Base-by-base conservation (phyloP, 1,140 invertebrate species). In the Augochlora pura region DNA sequence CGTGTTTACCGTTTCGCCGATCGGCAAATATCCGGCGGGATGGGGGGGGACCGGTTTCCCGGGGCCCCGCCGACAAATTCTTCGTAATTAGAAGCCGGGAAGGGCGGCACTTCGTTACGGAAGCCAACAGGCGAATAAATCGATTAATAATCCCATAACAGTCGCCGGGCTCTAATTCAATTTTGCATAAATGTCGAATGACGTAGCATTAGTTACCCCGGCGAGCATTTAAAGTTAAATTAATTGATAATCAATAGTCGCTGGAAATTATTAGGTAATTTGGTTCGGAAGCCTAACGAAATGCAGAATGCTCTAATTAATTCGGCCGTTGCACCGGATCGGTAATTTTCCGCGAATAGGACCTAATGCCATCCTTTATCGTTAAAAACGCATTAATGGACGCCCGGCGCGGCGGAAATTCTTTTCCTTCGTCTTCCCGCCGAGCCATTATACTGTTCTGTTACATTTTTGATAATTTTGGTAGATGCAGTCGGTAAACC, bases 241-340 rank as follows among this genome's bases (percentile, higher is more conserved):
- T 77, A 77, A 77, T 77, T 77, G 75, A 77, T 77, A 70, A 70
- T 77, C 75, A 63, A 77, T 77, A 70, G 75, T 9, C 46, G 49
- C 42, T 21, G 32, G 42, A 68, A 77, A 77, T 77, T 77, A 77
- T 70, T 77, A 71, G 75, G 67, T 46, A 77, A 77, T 77, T 77
- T 70, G 67, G 67, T 23, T 23, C 6, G 66, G 57, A 49, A 63
- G 67, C 27, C 57, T 62, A 60, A 52, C 66, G 46, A 69, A 77
- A 70, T 62, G 57, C 66, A 46, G 21, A 27, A 27, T n/a, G 42
- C 42, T 39, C 39, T 60, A 42, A 71, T 77, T 70, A 70, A 77
- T 70, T 77, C 42, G 10, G 21, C 16, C 64, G 64, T 76, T 46
- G 42, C 66, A 59, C 39, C n/a, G 52, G 25, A 42, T n/a, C 49